These are phyloP conservation scores for Conchocele bisecta DNA, from an alignment of 2,888 invertebrate species.

Conservation along the genomic window DNA sequence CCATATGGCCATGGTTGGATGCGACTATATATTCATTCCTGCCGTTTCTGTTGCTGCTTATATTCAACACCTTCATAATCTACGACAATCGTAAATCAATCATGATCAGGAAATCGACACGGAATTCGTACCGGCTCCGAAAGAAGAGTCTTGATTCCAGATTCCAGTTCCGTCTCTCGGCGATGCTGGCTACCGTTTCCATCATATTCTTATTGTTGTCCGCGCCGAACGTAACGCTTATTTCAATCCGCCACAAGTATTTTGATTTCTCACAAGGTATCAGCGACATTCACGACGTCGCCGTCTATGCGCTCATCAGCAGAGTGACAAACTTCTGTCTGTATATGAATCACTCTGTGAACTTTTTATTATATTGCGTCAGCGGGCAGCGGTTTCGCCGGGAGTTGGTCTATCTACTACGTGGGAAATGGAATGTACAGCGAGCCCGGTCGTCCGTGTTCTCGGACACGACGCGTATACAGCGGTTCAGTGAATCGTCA, in stretches of 20 bases:
- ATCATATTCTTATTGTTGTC: slow-evolving; percentile 70
- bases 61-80: slow-evolving; percentile 75
- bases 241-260: slow-evolving; percentile 62
- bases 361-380: slow-evolving; percentile 76
- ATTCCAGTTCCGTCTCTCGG: slow-evolving; percentile 61
- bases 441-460: slow-evolving; percentile 13
- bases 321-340: slow-evolving; percentile 66
- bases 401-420: slow-evolving; percentile 59
- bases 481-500: slow-evolving; percentile 29
- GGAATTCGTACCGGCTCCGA: slow-evolving; percentile 23
- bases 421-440: slow-evolving; percentile 10
- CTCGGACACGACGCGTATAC: slow-evolving; percentile 11
- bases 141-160: slow-evolving; percentile 16
- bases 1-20: slow-evolving; percentile 75
- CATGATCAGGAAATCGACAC: slow-evolving; percentile 29
- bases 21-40: slow-evolving; percentile 72
- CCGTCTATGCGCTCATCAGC: slow-evolving; percentile 60
- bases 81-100: slow-evolving; percentile 56
- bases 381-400: slow-evolving; percentile 72
- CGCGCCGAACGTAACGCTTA: slow-evolving; percentile 70
- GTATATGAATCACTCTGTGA: slow-evolving; percentile 76
- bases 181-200: slow-evolving; percentile 70
- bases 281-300: slow-evolving; percentile 56
- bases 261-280: slow-evolving; percentile 55
- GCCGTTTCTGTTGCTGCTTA: slow-evolving; percentile 67